A percentile compares a stretch with the other conserved stretches of the same genome.
Evolutionary conservation across 2,888 invertebrate genomes (phyloP).

Genomic region (Stictocephala bisonia): DNA sequence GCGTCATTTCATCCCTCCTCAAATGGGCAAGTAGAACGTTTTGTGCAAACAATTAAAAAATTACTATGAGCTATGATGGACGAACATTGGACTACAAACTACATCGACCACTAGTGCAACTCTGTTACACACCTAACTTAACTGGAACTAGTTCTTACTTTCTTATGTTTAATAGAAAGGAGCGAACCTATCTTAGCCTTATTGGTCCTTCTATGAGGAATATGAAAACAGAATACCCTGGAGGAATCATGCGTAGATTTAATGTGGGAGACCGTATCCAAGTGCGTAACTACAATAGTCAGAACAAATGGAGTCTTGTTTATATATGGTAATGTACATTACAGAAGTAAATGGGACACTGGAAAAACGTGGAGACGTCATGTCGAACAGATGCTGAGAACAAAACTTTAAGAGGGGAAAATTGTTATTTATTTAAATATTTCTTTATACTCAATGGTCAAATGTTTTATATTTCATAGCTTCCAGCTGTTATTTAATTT

Average conservation of each 20-base stretch:
- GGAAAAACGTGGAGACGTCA: neutral
- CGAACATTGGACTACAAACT: neutral
- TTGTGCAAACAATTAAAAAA: slow-evolving; percentile 44
- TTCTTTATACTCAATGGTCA: too few relatives aligned
- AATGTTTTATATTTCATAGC: too few relatives aligned
- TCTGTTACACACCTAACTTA: neutral
- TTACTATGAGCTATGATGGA: slow-evolving; percentile 11
- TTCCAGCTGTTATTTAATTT: too few relatives aligned
- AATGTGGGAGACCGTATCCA: slow-evolving; percentile 5
- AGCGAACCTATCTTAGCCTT: neutral
- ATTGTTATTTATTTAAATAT: too few relatives aligned
- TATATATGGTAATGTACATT: neutral
- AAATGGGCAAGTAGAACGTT: slow-evolving; percentile 44
- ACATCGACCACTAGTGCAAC: neutral
- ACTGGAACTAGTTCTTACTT: slow-evolving; percentile 1
- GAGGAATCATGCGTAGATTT: neutral
- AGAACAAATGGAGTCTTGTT: neutral
- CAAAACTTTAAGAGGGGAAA: too few relatives aligned
- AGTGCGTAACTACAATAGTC: neutral
- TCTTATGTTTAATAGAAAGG: neutral
- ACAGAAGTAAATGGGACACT: neutral
- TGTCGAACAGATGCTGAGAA: neutral
- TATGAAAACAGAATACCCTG: neutral
- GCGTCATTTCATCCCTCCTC: slow-evolving; percentile 46
- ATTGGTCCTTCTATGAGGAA: neutral